Evolutionary conservation across 2,888 invertebrate genomes (phyloP).

Genomic region (Geophilus truncorum): DNA sequence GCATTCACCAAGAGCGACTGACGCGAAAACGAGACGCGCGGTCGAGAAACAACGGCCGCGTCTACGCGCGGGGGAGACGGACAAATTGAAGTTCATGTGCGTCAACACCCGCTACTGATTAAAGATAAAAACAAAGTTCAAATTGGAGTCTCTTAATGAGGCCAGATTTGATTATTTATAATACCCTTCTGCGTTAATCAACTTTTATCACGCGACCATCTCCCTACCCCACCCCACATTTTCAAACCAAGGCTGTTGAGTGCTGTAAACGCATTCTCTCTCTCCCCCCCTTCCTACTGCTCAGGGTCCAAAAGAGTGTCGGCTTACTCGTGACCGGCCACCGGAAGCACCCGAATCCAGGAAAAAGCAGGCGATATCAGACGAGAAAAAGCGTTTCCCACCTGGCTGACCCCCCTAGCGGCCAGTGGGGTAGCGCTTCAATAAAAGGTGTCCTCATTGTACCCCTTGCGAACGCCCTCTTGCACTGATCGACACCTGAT

Average conservation of each 20-base stretch:
- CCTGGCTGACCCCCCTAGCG: not conserved
- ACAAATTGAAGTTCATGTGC: conserved; percentile 20
- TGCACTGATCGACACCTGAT: conserved; percentile 16
- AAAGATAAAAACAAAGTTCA: conserved; percentile 18
- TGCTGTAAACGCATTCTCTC: conserved; percentile 10
- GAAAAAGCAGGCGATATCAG: not conserved
- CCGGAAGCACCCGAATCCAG: not conserved
- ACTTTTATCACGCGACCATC: conserved; percentile 15
- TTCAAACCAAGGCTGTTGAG: not conserved
- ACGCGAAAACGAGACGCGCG: conserved; percentile 1
- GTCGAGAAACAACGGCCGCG: not conserved
- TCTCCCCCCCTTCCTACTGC: not conserved
- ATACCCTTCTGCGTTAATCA: conserved; percentile 29
- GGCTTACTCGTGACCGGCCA: not conserved
- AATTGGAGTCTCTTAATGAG: conserved; percentile 31
- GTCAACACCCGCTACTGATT: conserved; percentile 20
- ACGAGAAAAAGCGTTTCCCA: not conserved
- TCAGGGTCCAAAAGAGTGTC: conserved; percentile 16
- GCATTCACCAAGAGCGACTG: not conserved
- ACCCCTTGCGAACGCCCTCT: conserved; percentile 9
- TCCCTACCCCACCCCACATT: conserved; percentile 9
- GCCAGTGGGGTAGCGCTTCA: not conserved
- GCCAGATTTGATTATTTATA: conserved; percentile 33
- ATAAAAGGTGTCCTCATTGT: conserved; percentile 20
- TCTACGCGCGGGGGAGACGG: not conserved